A percentile compares a stretch with the other conserved stretches of the same genome.
Conservation (phyloP, 2,888 invertebrate genomes). For the Eledone cirrhosa region DNA sequence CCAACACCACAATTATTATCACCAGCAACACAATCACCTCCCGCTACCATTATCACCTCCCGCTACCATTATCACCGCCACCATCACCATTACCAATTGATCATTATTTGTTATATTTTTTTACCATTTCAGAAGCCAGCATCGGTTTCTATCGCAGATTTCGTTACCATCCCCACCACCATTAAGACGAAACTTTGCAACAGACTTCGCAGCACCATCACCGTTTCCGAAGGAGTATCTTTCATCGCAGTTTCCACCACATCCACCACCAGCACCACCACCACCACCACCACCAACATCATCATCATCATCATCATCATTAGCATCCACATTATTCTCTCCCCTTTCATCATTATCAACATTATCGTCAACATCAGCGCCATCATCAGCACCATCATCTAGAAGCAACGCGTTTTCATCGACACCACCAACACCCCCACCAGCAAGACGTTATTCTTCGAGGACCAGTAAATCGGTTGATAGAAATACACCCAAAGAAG, state of each 20-base stretch:
- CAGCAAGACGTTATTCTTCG: too few species aligned
- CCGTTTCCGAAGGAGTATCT: neutral
- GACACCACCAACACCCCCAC: conserved; percentile 21
- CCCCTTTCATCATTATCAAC: neutral
- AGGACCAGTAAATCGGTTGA: too few species aligned
- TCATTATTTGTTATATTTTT: too few species aligned
- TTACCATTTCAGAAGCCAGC: too few species aligned
- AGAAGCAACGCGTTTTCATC: neutral
- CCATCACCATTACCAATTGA: too few species aligned
- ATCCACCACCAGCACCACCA: neutral
- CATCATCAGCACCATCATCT: neutral
- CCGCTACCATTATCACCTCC: too few species aligned
- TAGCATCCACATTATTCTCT: neutral
- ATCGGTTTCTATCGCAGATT: too few species aligned
- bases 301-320: neutral
- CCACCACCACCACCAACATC: neutral
- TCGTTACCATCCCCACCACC: too few species aligned
- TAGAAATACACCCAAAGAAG: neutral
- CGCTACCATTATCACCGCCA: too few species aligned
- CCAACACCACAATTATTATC: too few species aligned
- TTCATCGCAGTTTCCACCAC: neutral
- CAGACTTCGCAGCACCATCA: neutral
- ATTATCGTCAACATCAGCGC: neutral
- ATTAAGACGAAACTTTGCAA: neutral
- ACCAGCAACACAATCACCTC: too few species aligned